Conservation (phyloP, 2,113 vertebrate genomes). For the Periophthalmodon schlosseri region DNA sequence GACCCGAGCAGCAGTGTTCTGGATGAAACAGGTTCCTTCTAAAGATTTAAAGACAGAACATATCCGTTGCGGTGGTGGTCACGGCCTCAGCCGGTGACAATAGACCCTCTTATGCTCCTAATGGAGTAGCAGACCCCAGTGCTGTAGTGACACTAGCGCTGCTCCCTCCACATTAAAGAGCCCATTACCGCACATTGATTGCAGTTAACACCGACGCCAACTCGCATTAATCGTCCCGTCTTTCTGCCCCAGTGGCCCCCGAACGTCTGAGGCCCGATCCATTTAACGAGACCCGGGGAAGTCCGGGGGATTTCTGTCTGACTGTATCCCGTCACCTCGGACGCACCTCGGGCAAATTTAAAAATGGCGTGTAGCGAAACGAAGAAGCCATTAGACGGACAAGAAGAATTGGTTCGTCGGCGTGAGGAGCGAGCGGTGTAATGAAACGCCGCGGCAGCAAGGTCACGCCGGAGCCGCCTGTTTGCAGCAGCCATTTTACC, state of each 20-base stretch:
- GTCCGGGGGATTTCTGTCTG: slow-evolving; percentile 51
- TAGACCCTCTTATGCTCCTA: slow-evolving; percentile 18
- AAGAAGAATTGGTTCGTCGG: slow-evolving; percentile 55
- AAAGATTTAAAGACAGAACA: slow-evolving; percentile 19
- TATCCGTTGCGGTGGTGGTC: slow-evolving; percentile 27
- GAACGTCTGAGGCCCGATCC: slow-evolving; percentile 43
- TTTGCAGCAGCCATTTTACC: slow-evolving; percentile 35
- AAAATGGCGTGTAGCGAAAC: slow-evolving; percentile 15
- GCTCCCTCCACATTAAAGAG: slow-evolving; percentile 62
- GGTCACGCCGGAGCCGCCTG: slow-evolving; percentile 35
- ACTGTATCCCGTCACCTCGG: slow-evolving; percentile 42
- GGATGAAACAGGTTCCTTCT: background rate
- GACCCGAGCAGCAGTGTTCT: too few species aligned
- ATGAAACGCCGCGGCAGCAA: slow-evolving; percentile 44
- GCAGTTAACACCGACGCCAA: slow-evolving; percentile 62
- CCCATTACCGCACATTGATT: slow-evolving; percentile 72
- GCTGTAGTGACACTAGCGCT: slow-evolving; percentile 28
- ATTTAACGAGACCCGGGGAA: slow-evolving; percentile 59
- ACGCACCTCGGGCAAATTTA: slow-evolving; percentile 5
- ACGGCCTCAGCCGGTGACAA: slow-evolving; percentile 27
- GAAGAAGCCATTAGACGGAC: slow-evolving; percentile 14
- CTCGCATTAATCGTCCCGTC: slow-evolving; percentile 66
- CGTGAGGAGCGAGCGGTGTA: slow-evolving; percentile 27
- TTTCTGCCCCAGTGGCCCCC: slow-evolving; percentile 47
- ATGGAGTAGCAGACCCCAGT: slow-evolving; percentile 24